Evolutionary conservation across 1,140 invertebrate species (phyloP).

Genomic region (Pararge aegeria): DNA sequence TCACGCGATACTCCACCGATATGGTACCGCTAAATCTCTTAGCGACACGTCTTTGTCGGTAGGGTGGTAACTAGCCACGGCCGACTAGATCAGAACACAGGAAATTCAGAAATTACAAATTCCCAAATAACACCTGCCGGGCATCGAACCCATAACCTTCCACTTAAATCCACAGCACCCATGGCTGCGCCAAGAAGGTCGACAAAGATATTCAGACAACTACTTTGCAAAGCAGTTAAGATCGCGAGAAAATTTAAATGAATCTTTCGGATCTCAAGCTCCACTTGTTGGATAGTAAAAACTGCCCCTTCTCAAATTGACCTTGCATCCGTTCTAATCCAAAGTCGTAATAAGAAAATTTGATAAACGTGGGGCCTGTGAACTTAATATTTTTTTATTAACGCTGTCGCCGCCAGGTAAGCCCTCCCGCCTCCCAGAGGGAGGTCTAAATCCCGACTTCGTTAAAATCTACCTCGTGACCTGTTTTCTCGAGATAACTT

Average conservation of each 20-base stretch:
- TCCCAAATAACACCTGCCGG: no score
- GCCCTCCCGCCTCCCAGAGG: constrained; percentile 21
- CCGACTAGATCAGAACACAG: no score
- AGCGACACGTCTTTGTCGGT: no score
- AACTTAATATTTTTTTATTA: constrained; percentile 42
- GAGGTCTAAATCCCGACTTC: constrained; percentile 31
- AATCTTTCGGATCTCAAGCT: background rate
- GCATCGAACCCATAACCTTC: no score
- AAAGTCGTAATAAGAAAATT: constrained; percentile 25
- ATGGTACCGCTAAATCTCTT: no score
- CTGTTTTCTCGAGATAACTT: constrained; percentile 28
- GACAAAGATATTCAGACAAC: no score
- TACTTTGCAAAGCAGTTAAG: background rate
- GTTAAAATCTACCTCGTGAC: constrained; percentile 35
- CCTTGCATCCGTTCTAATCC: constrained; percentile 1
- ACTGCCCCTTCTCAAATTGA: background rate
- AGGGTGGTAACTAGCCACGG: no score
- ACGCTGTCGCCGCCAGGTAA: constrained; percentile 34
- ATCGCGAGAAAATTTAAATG: background rate
- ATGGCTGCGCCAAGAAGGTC: no score
- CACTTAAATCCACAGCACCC: no score
- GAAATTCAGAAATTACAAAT: no score
- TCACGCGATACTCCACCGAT: no score
- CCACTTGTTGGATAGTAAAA: background rate
- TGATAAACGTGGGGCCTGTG: constrained; percentile 21